Evolutionary conservation across 2,113 vertebrate genomes (phyloP), one percentile per base, ranked within the genome.

Genomic region (Dendropsophus ebraccatus): DNA sequence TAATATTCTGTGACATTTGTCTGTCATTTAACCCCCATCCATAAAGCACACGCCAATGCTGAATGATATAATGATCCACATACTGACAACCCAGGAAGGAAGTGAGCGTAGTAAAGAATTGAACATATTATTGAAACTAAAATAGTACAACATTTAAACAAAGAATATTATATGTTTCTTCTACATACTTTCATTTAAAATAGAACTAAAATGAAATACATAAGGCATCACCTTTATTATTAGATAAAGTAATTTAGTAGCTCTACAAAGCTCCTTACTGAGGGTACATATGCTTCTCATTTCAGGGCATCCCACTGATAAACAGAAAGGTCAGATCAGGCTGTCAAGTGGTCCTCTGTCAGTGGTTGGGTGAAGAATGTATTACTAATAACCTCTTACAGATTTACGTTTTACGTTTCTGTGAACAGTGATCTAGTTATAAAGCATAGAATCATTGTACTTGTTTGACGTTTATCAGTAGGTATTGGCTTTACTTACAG

Each of bases 401-500:
- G n/a, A n/a, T 47, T 10, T 47, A 47, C 45, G 10, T n/a, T n/a
- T n/a, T n/a, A 47, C 10, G 45, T 47, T 47, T 47, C 45, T 47
- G 10, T 47, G 10, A 5, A 47, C 10, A n/a, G 45, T 47, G 10
- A 5, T 5, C 10, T 47, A 10, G 45, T 47, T 50, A 50, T 14
- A n/a, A n/a, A 11, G 10, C 19, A 54, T 54, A n/a, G 8, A 58
- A 1, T 9, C 5, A 58, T 12, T 23, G 3, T 0, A 58, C 21
- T 28, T 25, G 5, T 65, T 4, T 14, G n/a, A 65, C n/a, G 60
- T 2, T 65, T 14, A 65, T 65, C 25, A 30, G 13, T 14, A 0
- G n/a, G 10, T 17, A 60, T 4, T n/a, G 11, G 3, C 13, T n/a
- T n/a, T n/a, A 1, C 0, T n/a, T 1, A 6, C 2, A 58, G n/a